phyloP scores from a whole-genome alignment of 2,888 invertebrate genomes.

The Tetranychus piercei region DNA sequence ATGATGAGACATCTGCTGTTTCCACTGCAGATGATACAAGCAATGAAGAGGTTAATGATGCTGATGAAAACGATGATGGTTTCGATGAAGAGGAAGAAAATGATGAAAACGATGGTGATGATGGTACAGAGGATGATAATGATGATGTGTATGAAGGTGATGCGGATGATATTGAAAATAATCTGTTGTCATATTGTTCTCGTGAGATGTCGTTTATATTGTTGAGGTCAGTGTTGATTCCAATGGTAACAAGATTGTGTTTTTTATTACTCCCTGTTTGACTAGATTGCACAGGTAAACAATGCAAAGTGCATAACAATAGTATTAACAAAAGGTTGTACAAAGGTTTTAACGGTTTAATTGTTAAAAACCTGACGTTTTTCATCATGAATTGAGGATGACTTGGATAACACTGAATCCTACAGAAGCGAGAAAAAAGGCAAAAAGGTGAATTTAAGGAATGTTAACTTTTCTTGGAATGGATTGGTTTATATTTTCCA shows the following conservation, averaged over 20 bases:
- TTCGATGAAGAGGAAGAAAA: neutral
- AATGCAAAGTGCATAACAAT: neutral
- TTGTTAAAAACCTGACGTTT: neutral
- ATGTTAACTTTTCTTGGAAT: too few species aligned
- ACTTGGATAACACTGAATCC: too few species aligned
- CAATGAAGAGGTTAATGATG: neutral
- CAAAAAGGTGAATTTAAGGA: too few species aligned
- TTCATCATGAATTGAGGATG: neutral
- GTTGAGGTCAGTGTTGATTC: neutral
- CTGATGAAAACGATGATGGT: neutral
- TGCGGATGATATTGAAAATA: neutral
- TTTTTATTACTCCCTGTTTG: neutral
- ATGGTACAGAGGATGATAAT: neutral
- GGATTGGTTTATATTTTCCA: too few species aligned
- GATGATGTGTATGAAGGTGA: neutral
- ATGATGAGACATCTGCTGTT: neutral
- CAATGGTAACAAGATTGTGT: neutral
- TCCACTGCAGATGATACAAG: neutral
- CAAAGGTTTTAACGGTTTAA: neutral
- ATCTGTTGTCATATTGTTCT: neutral
- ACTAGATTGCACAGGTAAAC: neutral
- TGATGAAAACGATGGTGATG: neutral
- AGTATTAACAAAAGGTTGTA: neutral
- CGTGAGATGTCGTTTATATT: neutral
- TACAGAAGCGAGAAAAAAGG: too few species aligned